Percentiles rank a stretch among this genome's conserved stretches.
Conservation (phyloP, 2,113 vertebrate species). For the Dendrocopos noguchii region DNA sequence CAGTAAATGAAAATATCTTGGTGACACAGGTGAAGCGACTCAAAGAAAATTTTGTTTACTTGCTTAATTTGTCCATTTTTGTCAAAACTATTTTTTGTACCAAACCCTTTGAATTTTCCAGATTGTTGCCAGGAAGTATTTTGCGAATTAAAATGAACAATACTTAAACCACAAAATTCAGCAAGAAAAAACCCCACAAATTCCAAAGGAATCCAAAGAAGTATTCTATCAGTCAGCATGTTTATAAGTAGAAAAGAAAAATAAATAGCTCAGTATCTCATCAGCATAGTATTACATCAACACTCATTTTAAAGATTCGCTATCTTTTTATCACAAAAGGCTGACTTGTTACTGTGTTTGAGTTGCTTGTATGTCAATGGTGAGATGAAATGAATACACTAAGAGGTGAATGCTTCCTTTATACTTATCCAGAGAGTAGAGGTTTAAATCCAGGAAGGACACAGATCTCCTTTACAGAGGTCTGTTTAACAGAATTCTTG, state of each 20-base stretch:
- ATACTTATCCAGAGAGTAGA: slow-evolving; percentile 15
- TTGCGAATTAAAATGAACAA: neutral
- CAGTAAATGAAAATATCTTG: neutral
- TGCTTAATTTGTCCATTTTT: neutral
- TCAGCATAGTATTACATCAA: neutral
- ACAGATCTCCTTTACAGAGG: neutral
- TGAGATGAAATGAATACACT: slow-evolving; percentile 21
- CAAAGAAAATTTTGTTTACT: neutral
- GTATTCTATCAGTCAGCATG: neutral
- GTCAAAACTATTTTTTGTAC: neutral
- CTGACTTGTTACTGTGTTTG: neutral
- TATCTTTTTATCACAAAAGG: slow-evolving; percentile 12
- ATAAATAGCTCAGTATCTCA: neutral
- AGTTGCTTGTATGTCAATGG: neutral
- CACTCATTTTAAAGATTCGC: slow-evolving; percentile 31
- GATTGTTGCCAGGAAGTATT: neutral
- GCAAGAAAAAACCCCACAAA: accelerated
- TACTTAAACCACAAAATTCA: neutral
- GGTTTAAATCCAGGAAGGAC: slow-evolving; percentile 4
- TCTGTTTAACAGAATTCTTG: neutral
- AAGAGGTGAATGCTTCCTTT: slow-evolving; percentile 27
- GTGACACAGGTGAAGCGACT: neutral
- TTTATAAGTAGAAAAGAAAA: neutral
- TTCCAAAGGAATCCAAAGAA: neutral
- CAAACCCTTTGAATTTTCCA: neutral